Evolutionary conservation across 2,888 invertebrate species (phyloP).

Genomic region (Cyaniris semiargus): DNA sequence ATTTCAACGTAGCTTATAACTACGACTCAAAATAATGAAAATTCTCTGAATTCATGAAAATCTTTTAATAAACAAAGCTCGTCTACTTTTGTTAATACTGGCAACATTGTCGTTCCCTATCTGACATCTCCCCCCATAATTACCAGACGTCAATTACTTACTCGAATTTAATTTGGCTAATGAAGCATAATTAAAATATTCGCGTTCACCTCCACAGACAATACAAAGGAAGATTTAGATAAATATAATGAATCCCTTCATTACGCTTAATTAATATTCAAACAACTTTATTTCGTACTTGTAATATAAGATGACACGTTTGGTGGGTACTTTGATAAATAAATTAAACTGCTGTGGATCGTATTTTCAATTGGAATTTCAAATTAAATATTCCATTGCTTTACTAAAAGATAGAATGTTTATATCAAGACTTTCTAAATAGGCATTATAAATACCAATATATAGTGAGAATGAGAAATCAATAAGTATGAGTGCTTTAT

Average conservation of each 20-base stretch:
- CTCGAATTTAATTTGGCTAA: constrained; percentile 79
- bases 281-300: constrained; percentile 6
- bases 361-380: neutral
- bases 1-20: constrained; percentile 28
- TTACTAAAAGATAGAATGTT: neutral
- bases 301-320: neutral
- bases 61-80: constrained; percentile 34
- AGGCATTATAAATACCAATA: no score
- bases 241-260: constrained; percentile 36
- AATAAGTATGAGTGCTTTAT: neutral
- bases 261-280: constrained; percentile 14
- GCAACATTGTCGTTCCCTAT: constrained; percentile 57
- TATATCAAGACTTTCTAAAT: no score
- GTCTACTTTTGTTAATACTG: constrained; percentile 48
- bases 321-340: neutral
- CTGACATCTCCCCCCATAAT: constrained; percentile 61
- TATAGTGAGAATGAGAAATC: neutral
- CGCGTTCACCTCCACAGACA: constrained; percentile 67
- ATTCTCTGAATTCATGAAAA: constrained; percentile 29
- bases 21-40: constrained; percentile 25
- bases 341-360: neutral
- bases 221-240: constrained; percentile 44
- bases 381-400: neutral
- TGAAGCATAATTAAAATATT: constrained; percentile 80
- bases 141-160: constrained; percentile 73